These are phyloP conservation scores for Epinotia nisella DNA, from an alignment of 2,888 invertebrate genomes.

Conservation along the genomic window DNA sequence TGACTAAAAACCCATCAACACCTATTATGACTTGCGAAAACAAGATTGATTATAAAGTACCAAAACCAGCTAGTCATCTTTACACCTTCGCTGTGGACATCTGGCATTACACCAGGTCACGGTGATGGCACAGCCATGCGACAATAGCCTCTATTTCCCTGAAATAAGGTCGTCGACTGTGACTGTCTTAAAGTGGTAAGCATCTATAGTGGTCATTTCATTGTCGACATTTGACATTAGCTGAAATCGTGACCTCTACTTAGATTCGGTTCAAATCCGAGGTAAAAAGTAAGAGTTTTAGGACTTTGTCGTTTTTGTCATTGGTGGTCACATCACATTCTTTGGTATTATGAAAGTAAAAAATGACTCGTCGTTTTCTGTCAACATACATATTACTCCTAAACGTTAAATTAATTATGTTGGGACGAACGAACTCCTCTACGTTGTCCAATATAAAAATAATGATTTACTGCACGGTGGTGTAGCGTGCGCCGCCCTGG, in stretches of 20 bases:
- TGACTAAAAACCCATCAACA: constrained; percentile 21
- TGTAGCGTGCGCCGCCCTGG: constrained; percentile 37
- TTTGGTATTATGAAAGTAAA: not conserved
- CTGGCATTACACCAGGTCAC: constrained; percentile 15
- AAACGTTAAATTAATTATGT: not conserved
- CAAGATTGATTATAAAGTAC: constrained; percentile 48
- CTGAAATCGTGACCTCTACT: constrained; percentile 28
- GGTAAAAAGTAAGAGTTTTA: constrained; percentile 2
- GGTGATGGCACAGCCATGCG: not conserved
- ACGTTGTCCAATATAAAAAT: constrained; percentile 12
- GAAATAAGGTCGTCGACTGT: not conserved
- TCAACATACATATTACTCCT: not conserved
- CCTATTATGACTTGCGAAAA: constrained; percentile 41
- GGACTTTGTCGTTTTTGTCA: not conserved
- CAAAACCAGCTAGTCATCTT: constrained; percentile 49
- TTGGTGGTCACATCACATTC: not conserved
- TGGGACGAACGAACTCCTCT: not conserved
- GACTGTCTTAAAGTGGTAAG: not conserved
- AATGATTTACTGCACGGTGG: constrained; percentile 40
- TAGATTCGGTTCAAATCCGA: constrained; percentile 26
- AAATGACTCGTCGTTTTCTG: not conserved
- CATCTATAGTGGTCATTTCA: constrained; percentile 6
- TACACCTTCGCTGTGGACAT: constrained; percentile 28
- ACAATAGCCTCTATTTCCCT: not conserved
- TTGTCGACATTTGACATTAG: constrained; percentile 29